Conservation (phyloP, 2,113 vertebrate species). For the Ammospiza nelsoni region DNA sequence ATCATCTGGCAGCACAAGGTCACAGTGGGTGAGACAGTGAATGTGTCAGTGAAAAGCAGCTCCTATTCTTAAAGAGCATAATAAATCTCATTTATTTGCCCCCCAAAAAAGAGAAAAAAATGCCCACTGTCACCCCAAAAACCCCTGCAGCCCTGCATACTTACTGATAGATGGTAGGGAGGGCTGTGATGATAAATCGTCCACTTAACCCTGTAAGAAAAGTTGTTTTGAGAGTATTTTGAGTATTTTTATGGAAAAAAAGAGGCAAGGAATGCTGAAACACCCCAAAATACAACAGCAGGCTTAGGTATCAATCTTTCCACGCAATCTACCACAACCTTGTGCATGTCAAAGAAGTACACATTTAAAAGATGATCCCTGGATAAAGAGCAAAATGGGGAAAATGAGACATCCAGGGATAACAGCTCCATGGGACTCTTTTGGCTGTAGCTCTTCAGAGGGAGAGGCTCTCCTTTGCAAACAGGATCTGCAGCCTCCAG, state of each 20-base stretch:
- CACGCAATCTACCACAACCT: rapidly evolving
- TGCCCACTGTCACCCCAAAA: neutral
- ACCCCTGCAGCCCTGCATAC: conserved; percentile 38
- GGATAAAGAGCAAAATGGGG: rapidly evolving
- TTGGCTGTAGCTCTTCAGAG: neutral
- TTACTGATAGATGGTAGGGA: conserved; percentile 98
- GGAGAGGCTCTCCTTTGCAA: neutral
- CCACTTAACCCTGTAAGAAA: conserved; percentile 88
- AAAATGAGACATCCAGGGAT: neutral
- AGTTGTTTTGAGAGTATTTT: neutral
- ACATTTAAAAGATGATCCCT: neutral
- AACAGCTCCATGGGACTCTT: rapidly evolving
- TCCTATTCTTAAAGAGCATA: neutral
- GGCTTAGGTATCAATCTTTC: neutral
- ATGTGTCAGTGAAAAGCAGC: neutral
- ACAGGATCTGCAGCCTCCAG: neutral
- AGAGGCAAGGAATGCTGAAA: neutral
- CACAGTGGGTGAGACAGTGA: neutral
- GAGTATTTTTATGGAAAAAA: neutral
- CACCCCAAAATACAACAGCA: neutral
- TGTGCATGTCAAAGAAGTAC: neutral
- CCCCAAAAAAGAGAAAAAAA: rapidly evolving
- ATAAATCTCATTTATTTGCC: neutral
- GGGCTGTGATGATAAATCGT: conserved; percentile 94
- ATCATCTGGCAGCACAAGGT: neutral